Conservation (phyloP, 35 echinoderm and acorn worm genomes). For the Nesometra sesokonis region DNA sequence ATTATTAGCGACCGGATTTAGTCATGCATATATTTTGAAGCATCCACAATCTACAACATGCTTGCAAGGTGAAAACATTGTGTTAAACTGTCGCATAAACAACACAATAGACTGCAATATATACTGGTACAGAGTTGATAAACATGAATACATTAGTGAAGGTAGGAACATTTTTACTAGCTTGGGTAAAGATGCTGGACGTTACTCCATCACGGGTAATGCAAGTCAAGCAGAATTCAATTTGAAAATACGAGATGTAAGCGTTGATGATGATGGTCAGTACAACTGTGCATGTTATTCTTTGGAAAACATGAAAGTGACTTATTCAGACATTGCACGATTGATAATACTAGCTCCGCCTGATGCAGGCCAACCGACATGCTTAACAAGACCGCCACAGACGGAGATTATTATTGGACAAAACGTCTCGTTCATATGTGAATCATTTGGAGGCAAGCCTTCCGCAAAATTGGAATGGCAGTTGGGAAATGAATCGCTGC, state of each 20-base stretch:
- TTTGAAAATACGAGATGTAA: slow-evolving; percentile 15
- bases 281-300: slow-evolving; percentile 45
- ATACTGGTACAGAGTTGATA: slow-evolving; percentile 39
- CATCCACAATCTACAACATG: background rate
- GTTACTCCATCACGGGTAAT: slow-evolving; percentile 18
- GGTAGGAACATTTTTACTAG: background rate
- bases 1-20: background rate
- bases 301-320: background rate
- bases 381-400: slow-evolving; percentile 1
- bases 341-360: slow-evolving; percentile 19
- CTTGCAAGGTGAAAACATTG: slow-evolving; percentile 8
- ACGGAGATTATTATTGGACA: slow-evolving; percentile 35
- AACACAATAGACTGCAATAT: slow-evolving; percentile 13
- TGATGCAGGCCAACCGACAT: slow-evolving; percentile 12
- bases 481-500: slow-evolving; percentile 1
- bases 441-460: slow-evolving; percentile 28
- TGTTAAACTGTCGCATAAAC: slow-evolving; percentile 19
- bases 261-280: slow-evolving; percentile 7
- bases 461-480: slow-evolving; percentile 30
- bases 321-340: slow-evolving; percentile 3
- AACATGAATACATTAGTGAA: slow-evolving; percentile 27
- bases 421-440: slow-evolving; percentile 16
- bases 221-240: slow-evolving; percentile 15
- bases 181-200: background rate
- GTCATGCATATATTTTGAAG: background rate